phyloP scores from a whole-genome alignment of 2,113 vertebrate genomes.

The Xiphias gladius region DNA sequence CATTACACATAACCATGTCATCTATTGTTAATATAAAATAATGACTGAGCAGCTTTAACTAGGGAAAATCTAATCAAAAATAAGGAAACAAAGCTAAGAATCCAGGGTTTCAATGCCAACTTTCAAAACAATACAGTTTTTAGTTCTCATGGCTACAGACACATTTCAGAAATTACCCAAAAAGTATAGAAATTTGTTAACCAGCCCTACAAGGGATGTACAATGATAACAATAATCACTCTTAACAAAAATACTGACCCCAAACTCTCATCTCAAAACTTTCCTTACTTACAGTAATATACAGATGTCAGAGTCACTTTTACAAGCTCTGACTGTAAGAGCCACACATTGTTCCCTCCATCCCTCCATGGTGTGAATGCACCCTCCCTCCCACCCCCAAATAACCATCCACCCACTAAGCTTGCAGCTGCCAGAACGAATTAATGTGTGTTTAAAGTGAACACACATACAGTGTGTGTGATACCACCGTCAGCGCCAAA shows the following conservation, averaged over 20 bases:
- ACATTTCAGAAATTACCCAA: background rate
- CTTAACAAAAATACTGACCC: background rate
- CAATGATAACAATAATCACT: background rate
- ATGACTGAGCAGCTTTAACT: background rate
- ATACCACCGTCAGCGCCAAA: slow-evolving; percentile 40
- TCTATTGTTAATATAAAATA: background rate
- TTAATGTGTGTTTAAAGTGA: slow-evolving; percentile 40
- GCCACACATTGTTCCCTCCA: slow-evolving; percentile 4
- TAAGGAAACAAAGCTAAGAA: background rate
- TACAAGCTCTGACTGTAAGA: background rate
- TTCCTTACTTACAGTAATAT: background rate
- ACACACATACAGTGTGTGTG: slow-evolving; percentile 36
- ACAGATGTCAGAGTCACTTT: slow-evolving; percentile 19
- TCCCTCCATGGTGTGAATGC: slow-evolving; percentile 12
- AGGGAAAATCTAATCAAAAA: too few relatives aligned
- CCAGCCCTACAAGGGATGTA: background rate
- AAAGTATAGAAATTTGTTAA: background rate
- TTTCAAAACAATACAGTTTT: too few relatives aligned
- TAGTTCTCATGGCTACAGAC: background rate
- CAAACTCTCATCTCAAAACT: background rate
- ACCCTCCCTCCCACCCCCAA: background rate
- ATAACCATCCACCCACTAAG: slow-evolving; percentile 16
- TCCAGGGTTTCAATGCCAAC: too few relatives aligned
- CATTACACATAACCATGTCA: background rate
- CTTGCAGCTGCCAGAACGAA: slow-evolving; percentile 50